Conservation (phyloP, 2,888 invertebrate genomes). For the Trichopria drosophilae region DNA sequence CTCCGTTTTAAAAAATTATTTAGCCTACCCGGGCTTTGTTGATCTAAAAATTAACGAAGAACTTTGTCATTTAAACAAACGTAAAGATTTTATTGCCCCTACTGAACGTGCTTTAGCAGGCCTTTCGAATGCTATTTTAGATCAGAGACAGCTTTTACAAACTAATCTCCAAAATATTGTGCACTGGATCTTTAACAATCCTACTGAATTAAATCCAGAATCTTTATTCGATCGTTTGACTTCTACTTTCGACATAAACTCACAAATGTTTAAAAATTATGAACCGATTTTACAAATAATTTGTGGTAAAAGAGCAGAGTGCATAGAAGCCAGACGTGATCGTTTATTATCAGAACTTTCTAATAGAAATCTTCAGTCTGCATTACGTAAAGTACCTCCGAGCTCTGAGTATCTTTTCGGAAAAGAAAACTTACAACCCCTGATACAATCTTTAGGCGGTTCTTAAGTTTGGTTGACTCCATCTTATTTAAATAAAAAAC, state of each 20-base stretch:
- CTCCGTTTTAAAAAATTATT: too few species aligned
- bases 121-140: slow-evolving; percentile 22
- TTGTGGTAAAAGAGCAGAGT: slow-evolving; percentile 32
- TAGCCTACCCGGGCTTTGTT: too few species aligned
- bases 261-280: slow-evolving; percentile 24
- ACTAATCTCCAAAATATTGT: slow-evolving; percentile 24
- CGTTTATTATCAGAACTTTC: slow-evolving; percentile 26
- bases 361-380: too few species aligned
- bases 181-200: slow-evolving; percentile 22
- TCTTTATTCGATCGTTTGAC: slow-evolving; percentile 19
- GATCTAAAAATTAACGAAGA: too few species aligned
- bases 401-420: slow-evolving; percentile 25
- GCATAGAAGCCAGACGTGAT: slow-evolving; percentile 25
- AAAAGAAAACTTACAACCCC: slow-evolving; percentile 21
- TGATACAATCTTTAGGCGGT: slow-evolving; percentile 30
- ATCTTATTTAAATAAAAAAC: slow-evolving; percentile 16
- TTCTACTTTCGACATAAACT: slow-evolving; percentile 18
- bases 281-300: slow-evolving; percentile 29
- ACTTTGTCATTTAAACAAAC: too few species aligned
- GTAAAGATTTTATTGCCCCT: too few species aligned
- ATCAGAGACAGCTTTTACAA: slow-evolving; percentile 18
- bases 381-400: slow-evolving; percentile 25
- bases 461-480: slow-evolving; percentile 30
- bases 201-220: slow-evolving; percentile 8
- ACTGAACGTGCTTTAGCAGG: too few species aligned